A percentile compares a stretch with the other conserved stretches of the same genome.
Conservation (phyloP, 2,797 vertebrate genomes). For the Silurus aristotelis region DNA sequence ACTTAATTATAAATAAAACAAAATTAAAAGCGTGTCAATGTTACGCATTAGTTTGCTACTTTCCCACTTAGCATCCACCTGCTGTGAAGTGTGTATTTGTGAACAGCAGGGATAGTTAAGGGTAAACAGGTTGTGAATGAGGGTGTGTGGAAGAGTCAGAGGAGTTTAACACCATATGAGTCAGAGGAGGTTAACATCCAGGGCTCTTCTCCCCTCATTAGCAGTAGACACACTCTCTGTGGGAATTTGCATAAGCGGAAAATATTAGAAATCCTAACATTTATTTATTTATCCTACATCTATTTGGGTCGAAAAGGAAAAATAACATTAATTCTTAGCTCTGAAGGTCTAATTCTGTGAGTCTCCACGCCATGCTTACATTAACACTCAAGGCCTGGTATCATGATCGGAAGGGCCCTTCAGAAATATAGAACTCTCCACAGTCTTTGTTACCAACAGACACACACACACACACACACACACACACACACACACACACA, state of each 20-base stretch:
- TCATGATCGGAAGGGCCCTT: background rate
- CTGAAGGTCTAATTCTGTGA: background rate
- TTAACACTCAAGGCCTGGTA: background rate
- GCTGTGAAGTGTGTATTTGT: background rate
- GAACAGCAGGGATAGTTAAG: conserved; percentile 24
- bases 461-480: conserved; percentile 14
- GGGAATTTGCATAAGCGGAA: conserved; percentile 1
- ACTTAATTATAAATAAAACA: background rate
- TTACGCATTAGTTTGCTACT: background rate
- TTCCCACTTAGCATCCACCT: background rate
- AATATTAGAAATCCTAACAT: conserved; percentile 14
- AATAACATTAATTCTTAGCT: background rate
- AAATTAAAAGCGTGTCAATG: background rate
- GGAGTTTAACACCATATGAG: background rate
- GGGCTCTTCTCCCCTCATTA: conserved; percentile 5
- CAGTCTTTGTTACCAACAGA: background rate
- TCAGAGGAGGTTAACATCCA: background rate
- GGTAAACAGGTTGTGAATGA: conserved; percentile 10
- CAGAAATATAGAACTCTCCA: background rate
- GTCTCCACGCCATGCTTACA: background rate
- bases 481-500: background rate
- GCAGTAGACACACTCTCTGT: background rate
- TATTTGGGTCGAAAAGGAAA: background rate
- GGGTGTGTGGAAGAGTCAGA: conserved; percentile 8
- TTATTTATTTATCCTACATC: background rate